Conservation (phyloP, 2,113 vertebrate species). For the Forbesichthys agassizii region DNA sequence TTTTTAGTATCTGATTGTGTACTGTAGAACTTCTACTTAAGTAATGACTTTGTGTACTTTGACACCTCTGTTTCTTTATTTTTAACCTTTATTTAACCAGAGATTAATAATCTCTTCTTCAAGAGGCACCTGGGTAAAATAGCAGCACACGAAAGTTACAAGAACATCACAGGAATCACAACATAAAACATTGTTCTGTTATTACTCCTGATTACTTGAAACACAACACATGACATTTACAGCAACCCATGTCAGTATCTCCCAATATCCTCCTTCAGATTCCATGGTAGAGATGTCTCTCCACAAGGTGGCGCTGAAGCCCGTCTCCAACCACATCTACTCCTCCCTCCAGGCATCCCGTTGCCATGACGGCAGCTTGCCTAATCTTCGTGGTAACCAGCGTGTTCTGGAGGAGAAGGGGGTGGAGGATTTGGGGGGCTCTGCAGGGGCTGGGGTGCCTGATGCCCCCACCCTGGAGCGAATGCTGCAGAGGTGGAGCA, state of each 20-base stretch:
- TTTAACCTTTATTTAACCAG: no score
- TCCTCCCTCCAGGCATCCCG: constrained; percentile 68
- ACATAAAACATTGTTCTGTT: no score
- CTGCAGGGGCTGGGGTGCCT: constrained; percentile 67
- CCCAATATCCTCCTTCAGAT: constrained; percentile 60
- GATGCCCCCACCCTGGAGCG: constrained; percentile 73
- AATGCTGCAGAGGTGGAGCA: constrained; percentile 76
- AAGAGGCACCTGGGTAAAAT: no score
- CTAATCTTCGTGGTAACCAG: constrained; percentile 65
- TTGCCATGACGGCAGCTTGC: constrained; percentile 58
- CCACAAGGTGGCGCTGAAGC: constrained; percentile 84
- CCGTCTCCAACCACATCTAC: constrained; percentile 77
- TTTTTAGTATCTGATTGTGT: no score
- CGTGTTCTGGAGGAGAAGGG: constrained; percentile 44
- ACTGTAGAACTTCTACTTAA: no score
- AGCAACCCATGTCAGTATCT: neutral
- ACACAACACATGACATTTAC: neutral
- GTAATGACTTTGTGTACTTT: no score
- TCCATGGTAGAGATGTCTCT: constrained; percentile 78
- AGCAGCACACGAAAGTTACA: no score
- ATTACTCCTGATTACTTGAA: neutral
- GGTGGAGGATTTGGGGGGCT: constrained; percentile 69
- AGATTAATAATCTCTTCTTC: no score
- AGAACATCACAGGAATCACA: no score
- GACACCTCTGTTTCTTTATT: no score